These are phyloP conservation scores for Empis stercorea DNA, from an alignment of 2,888 invertebrate genomes.

Conservation along the genomic window DNA sequence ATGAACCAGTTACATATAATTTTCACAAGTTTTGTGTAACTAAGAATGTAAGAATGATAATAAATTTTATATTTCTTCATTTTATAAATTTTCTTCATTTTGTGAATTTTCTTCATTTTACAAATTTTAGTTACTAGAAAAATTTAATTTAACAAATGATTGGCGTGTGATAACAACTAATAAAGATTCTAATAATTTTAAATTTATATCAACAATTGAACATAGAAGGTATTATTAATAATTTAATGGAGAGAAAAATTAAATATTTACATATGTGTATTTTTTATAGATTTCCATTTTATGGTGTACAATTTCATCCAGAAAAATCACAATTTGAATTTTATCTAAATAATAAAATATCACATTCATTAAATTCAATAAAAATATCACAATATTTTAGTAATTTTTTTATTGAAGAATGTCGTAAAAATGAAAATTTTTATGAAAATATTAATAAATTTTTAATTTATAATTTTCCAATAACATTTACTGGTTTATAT, in stretches of 20 bases:
- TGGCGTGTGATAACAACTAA: constrained; percentile 63
- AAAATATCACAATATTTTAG: constrained; percentile 63
- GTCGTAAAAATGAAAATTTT: constrained; percentile 50
- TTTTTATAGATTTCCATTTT: constrained; percentile 56
- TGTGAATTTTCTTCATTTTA: too few relatives aligned
- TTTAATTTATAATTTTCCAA: constrained; percentile 62
- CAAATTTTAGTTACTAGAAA: constrained; percentile 34
- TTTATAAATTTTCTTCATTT: too few relatives aligned
- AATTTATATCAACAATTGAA: constrained; percentile 71
- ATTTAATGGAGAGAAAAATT: neutral
- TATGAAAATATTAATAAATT: constrained; percentile 38
- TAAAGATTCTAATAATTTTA: constrained; percentile 47
- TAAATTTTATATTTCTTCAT: too few relatives aligned
- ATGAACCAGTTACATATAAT: constrained; percentile 52
- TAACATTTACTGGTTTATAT: constrained; percentile 47
- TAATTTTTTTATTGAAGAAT: constrained; percentile 69
- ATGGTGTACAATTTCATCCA: constrained; percentile 83
- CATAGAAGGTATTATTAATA: constrained; percentile 39
- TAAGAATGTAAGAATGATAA: constrained; percentile 38
- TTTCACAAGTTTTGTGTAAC: constrained; percentile 54
- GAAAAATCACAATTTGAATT: constrained; percentile 81
- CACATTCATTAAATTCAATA: constrained; percentile 52
- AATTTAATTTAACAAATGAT: constrained; percentile 42
- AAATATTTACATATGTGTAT: too few relatives aligned
- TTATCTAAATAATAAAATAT: constrained; percentile 44